Evolutionary conservation across 2,113 vertebrate genomes (phyloP), one percentile per base, ranked within the genome.

Genomic region (Vanacampus margaritifer): DNA sequence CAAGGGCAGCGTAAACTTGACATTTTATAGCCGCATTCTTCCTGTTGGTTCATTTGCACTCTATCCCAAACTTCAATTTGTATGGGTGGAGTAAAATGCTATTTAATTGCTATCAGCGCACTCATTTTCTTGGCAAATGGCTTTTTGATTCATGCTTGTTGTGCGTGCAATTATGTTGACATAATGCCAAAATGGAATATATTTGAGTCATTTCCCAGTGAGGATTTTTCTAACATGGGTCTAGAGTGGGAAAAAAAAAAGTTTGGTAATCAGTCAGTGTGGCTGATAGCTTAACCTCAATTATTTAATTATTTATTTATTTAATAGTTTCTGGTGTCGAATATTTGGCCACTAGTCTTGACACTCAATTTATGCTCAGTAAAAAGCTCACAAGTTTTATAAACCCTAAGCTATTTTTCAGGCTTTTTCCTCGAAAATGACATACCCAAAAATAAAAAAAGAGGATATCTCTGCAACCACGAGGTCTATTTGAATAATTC

Each of bases 1-100:
- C 73, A 89, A 86, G 87, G 89, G 80, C 45, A 73, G 76, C 69
- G 36, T 72, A 46, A 61, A 39, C 75, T n/a, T 61, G 65, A 58
- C 65, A 61, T 43, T 35, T 75, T 76, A 35, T 80, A 68, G 57
- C 68, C 73, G 64, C 62, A 43, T 62, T 75, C 56, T 68, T 56
- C 16, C 48, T 39, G n/a, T 70, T 70, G 54, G 24, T 70, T 80
- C 50, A 73, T 77, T 57, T 71, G 51, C 74, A 62, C 67, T 57
- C 37, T 32, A 41, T 36, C 48, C 36, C 32, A 57, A 57, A 17
- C 24, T 57, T 57, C 26, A 32, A 57, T 32, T 57, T 32, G 54
- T 57, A 57, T 23, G 54, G 26, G 14, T 14, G 1, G 48, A 50
- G 48, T 50, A n/a, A 50, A n/a, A 10, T 10, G 8, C 48, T 50